Evolutionary conservation across 2,888 invertebrate genomes (phyloP).

Genomic region (Rhamnusium bicolor): DNA sequence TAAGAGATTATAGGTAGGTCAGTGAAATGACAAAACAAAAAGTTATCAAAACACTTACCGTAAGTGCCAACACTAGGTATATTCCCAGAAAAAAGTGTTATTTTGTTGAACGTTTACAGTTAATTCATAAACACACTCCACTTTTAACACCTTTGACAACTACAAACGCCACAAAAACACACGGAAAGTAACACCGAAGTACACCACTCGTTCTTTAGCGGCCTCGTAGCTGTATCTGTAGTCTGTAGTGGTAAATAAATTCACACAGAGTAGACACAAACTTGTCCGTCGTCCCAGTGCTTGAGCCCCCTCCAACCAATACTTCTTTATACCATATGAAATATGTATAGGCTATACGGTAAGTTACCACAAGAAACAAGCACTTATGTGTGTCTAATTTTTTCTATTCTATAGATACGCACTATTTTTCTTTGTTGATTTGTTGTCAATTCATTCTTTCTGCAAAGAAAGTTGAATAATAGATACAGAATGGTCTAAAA

Average conservation of each 20-base stretch:
- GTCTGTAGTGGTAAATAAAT: background rate
- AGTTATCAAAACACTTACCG: background rate
- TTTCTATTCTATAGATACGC: background rate
- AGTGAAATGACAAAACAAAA: background rate
- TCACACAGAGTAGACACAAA: background rate
- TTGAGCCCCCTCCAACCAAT: conserved; percentile 1
- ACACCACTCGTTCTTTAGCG: background rate
- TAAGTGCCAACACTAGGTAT: background rate
- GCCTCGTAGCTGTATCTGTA: background rate
- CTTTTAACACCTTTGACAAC: conserved; percentile 1
- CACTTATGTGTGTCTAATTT: background rate
- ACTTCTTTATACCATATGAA: background rate
- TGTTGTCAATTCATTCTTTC: background rate
- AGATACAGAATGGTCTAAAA: background rate
- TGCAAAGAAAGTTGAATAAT: background rate
- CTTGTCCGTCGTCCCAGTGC: background rate
- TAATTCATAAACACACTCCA: conserved; percentile 14
- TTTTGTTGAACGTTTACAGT: background rate
- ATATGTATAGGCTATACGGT: background rate
- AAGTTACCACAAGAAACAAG: background rate
- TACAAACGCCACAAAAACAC: conserved; percentile 16
- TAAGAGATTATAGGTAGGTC: conserved; percentile 18
- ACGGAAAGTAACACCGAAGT: background rate
- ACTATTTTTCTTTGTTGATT: too few relatives aligned
- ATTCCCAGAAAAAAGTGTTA: background rate